phyloP scores from a whole-genome alignment of 2,797 vertebrate species.

The Remorina albescens region DNA sequence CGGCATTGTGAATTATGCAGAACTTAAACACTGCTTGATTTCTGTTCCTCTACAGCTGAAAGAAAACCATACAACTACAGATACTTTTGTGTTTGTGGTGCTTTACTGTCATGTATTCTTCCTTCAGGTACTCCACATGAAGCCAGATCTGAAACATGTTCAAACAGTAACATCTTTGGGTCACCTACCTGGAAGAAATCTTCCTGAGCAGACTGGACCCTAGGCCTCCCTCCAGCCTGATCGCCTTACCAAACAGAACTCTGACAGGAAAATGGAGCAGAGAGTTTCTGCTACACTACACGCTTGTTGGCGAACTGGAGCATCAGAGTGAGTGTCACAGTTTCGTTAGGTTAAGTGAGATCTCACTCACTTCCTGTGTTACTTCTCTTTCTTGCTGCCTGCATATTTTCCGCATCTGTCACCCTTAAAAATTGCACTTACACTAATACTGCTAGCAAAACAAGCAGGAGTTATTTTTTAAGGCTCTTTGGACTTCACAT shows the following conservation, averaged over 20 bases:
- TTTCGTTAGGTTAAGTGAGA: conserved; percentile 65
- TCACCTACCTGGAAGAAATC: conserved; percentile 76
- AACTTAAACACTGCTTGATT: too few species aligned
- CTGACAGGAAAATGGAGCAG: conserved; percentile 46
- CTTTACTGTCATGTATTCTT: too few species aligned
- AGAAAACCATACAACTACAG: too few species aligned
- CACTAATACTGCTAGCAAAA: background rate
- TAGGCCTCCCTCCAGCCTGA: conserved; percentile 74
- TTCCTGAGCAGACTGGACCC: conserved; percentile 71
- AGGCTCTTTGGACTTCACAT: too few species aligned
- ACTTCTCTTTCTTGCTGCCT: conserved; percentile 78
- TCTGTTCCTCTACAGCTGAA: background rate
- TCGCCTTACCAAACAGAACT: background rate
- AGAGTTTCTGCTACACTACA: conserved; percentile 38
- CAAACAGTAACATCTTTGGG: background rate
- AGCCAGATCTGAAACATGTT: background rate
- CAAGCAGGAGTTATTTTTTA: background rate
- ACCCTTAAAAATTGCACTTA: conserved; percentile 14
- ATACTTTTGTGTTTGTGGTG: background rate
- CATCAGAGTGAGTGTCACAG: conserved; percentile 36
- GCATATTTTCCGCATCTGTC: conserved; percentile 42
- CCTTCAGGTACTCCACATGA: background rate
- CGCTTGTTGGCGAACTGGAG: conserved; percentile 32
- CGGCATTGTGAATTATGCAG: background rate
- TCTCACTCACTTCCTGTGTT: conserved; percentile 85